Base-by-base conservation (phyloP, 92 coral and sea anemone genomes). In the Heliopora coerulea region DNA sequence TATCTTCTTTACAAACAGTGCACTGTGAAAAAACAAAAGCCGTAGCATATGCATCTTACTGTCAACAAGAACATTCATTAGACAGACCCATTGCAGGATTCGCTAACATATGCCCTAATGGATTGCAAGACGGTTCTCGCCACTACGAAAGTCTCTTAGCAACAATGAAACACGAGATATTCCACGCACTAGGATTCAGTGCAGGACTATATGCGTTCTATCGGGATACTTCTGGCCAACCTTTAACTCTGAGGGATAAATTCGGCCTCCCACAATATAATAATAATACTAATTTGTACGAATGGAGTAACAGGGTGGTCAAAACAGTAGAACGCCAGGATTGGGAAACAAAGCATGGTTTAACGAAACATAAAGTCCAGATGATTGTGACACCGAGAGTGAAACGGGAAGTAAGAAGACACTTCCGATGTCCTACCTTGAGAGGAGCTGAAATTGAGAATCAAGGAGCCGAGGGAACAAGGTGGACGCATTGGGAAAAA, bases 371-470 rank as follows among this genome's bases (percentile, higher is more conserved):
- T 74, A 27, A 79, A 15, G 88, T 95, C 2, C 82, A 85, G 46
- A 84, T 95, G 95, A 80, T 95, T 28, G 96, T 91, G 31, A 90
- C 99, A 30, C 99, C 99, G 14, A 79, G 85, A 42, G 99, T 95
- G 12, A 84, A 64, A 72, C 66, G 68, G 25, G 88, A 80, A 37
- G 99, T 79, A 5, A 83, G 99, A 64, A 74, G 78, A 26, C 99
- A 95, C 67, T 95, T 95, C 75, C 82, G 83, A 49, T 95, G 99
- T 81, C 73, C 90, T 5, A 73, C 75, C 33, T 81, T 95, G 9
- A 96, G 90, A 79, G 99, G 99, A 19, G 99, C 99, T 11, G 99
- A 95, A 69, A 86, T 95, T 52, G 99, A 95, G 70, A 95, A 95
- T 56, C 99, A 95, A 54, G 99, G 99, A 17, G 90, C 92, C 8